Conservation (phyloP, 53 echinoderm and acorn worm genomes). For the Actinopyga echinites region DNA sequence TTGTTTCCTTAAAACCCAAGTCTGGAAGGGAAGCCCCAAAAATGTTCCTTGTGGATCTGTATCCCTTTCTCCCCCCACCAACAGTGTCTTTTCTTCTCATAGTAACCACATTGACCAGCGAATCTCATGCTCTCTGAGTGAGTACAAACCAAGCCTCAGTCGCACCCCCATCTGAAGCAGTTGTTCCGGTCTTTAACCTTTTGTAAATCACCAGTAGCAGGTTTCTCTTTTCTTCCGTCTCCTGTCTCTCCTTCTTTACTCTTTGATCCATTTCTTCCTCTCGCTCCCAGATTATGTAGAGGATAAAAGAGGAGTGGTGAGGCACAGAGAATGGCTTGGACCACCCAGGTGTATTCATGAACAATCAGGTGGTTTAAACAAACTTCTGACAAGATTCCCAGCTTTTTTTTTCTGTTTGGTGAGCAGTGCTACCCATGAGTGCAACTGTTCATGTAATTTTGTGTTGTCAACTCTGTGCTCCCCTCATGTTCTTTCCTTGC, state of each 20-base stretch:
- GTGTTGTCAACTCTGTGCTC: no score
- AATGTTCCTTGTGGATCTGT: neutral
- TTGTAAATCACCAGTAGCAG: conserved; percentile 30
- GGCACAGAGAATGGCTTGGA: neutral
- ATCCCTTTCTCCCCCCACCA: neutral
- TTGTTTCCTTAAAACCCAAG: no score
- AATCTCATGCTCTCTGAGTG: no score
- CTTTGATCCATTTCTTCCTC: neutral
- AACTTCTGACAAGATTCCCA: no score
- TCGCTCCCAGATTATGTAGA: neutral
- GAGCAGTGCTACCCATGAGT: no score
- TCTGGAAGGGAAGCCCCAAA: neutral
- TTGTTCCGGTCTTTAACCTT: conserved; percentile 23
- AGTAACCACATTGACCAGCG: no score
- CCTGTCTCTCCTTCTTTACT: neutral
- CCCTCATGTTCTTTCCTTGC: no score
- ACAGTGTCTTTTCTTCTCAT: neutral
- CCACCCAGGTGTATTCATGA: neutral
- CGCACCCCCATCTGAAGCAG: no score
- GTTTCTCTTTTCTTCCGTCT: neutral
- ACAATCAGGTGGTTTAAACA: no score
- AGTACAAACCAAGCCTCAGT: no score
- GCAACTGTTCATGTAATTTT: no score
- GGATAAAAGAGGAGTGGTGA: neutral
- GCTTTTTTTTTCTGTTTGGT: no score